Evolutionary conservation across 2,113 vertebrate genomes (phyloP).

Genomic region (Oceanodroma tethys): DNA sequence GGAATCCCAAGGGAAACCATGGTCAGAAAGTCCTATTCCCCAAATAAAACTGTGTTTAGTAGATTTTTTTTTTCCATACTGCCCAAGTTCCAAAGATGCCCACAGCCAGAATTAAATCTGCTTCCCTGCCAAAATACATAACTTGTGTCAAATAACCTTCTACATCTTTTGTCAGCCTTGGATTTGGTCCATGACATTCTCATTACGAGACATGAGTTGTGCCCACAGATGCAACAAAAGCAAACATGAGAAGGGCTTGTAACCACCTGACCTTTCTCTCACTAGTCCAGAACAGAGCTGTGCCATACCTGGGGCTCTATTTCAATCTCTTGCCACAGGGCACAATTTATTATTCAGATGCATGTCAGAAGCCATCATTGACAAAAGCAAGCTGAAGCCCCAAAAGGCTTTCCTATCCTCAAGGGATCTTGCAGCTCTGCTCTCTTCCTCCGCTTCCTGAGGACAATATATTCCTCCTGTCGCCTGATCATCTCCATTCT

Average conservation of each 20-base stretch:
- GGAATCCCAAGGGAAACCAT: background rate
- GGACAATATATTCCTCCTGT: background rate
- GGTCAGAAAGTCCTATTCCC: background rate
- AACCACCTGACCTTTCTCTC: background rate
- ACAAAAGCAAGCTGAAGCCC: background rate
- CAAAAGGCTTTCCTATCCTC: fast-evolving
- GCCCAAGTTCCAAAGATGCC: background rate
- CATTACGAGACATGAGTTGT: fast-evolving
- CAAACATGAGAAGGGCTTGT: background rate
- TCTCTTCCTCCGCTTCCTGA: background rate
- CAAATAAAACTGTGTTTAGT: background rate
- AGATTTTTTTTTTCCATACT: background rate
- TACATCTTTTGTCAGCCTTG: background rate
- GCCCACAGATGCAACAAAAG: background rate
- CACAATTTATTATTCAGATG: background rate
- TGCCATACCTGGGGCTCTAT: background rate
- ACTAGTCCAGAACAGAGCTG: background rate
- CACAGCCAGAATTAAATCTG: background rate
- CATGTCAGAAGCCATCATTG: background rate
- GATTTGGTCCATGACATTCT: background rate
- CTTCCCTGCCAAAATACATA: background rate
- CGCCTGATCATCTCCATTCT: background rate
- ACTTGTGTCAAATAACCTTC: background rate
- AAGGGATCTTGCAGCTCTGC: background rate
- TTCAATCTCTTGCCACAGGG: background rate